Base-by-base conservation (phyloP, 2,113 vertebrate species). In the Poecilia latipinna region DNA sequence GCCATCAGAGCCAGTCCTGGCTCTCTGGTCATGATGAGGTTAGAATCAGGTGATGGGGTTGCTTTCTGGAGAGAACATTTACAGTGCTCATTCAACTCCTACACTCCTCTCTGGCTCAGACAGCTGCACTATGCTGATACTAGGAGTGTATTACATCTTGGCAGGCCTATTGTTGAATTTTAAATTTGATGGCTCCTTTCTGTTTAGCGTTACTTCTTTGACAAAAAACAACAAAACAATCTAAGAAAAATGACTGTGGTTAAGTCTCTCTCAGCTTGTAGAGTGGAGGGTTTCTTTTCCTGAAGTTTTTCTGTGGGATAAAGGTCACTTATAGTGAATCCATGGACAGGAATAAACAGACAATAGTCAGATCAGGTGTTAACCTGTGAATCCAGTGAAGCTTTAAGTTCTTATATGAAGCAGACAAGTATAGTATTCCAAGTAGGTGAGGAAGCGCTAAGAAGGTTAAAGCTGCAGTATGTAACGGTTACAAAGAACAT, bases 41-140 rank as follows among this genome's bases (percentile, higher is more conserved):
- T 54, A 75, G 63, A 12, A 62, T 44, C 39, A 61, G 33, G 61
- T 69, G 61, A 70, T 67, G 32, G 28, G 28, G 70, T 51, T 63
- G 32, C 8, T 64, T 39, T 75, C 74, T 60, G 17, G 26, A 68
- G 39, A 39, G 28, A n/a, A 12, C 4, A 3, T 31, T 67, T 8
- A 28, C 29, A 57, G 33, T 48, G 8, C 44, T 57, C 51, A 8
- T 24, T 11, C 24, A 24, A 57, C 51, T 24, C 51, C 42, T 26
- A 28, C 42, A 78, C n/a, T 61, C 54, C 65, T 72, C 32, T 74
- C 63, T 62, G 64, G 29, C 39, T 73, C 73, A 75, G 64, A 75
- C 44, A 78, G 60, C 61, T 80, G 63, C 72, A 68, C 80, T 42
- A 4, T 4, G 13, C 65, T 35, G 31, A 62, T 22, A 11, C 48